Evolutionary conservation across 2,888 invertebrate genomes (phyloP).

Genomic region (Serripes groenlandicus): DNA sequence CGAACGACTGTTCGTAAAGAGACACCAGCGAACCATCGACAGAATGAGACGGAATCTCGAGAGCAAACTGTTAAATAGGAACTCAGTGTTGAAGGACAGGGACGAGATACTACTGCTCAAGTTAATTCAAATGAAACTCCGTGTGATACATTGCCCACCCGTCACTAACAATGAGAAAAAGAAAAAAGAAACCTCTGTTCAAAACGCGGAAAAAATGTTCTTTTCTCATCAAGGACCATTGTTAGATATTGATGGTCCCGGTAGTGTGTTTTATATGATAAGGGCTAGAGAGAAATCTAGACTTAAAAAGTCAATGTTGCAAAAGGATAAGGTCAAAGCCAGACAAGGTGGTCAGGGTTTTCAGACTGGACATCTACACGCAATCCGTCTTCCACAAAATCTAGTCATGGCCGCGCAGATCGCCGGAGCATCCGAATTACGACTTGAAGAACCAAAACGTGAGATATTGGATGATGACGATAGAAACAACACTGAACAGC

Average conservation of each 20-base stretch:
- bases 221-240: slow-evolving; percentile 82
- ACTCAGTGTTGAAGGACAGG: slow-evolving; percentile 72
- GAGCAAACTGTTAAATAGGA: slow-evolving; percentile 77
- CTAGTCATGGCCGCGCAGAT: slow-evolving; percentile 69
- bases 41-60: slow-evolving; percentile 81
- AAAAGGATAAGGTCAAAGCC: slow-evolving; percentile 50
- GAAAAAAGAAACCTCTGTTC: slow-evolving; percentile 70
- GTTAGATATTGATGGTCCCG: slow-evolving; percentile 83
- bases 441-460: slow-evolving; percentile 53
- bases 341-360: slow-evolving; percentile 22
- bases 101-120: slow-evolving; percentile 79
- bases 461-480: slow-evolving; percentile 23
- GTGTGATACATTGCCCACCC: slow-evolving; percentile 65
- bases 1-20: slow-evolving; percentile 83
- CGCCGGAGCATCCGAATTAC: slow-evolving; percentile 66
- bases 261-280: slow-evolving; percentile 84
- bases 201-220: slow-evolving; percentile 78
- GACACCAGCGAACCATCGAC: slow-evolving; percentile 84
- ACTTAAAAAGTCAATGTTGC: slow-evolving; percentile 53
- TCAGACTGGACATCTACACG: slow-evolving; percentile 62
- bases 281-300: slow-evolving; percentile 73
- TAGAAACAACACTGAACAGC: not conserved
- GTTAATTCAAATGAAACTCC: slow-evolving; percentile 69
- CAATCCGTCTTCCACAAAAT: slow-evolving; percentile 67
- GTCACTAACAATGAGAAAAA: slow-evolving; percentile 63